Conservation (phyloP, 2,113 vertebrate genomes). For the Mobula birostris region DNA sequence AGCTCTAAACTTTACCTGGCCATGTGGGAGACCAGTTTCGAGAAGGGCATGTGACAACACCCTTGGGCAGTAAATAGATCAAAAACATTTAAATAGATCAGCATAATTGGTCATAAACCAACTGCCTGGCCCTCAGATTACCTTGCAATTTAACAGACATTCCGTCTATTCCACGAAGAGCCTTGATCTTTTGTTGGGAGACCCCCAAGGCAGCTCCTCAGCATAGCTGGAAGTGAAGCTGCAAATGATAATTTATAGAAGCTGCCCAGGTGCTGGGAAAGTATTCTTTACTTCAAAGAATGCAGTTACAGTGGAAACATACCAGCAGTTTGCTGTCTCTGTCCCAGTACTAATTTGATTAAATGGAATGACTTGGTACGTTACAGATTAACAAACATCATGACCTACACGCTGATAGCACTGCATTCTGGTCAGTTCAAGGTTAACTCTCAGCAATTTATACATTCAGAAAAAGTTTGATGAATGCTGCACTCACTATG, state of each 20-base stretch:
- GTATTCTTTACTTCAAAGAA: neutral
- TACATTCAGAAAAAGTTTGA: neutral
- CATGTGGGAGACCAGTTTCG: neutral
- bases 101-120: neutral
- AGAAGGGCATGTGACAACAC: neutral
- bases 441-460: neutral
- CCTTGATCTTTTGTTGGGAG: neutral
- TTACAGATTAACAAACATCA: conserved; percentile 7
- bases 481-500: neutral
- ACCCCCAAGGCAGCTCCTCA: neutral
- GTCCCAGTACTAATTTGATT: neutral
- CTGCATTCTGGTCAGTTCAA: neutral
- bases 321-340: neutral
- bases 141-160: neutral
- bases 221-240: neutral
- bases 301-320: neutral
- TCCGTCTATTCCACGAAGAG: neutral
- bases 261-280: neutral
- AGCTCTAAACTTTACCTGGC: neutral
- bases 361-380: neutral
- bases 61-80: neutral
- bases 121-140: neutral
- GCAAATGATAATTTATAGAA: neutral
- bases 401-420: neutral
- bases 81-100: neutral